Conservation (phyloP, 2,888 invertebrate genomes). For the Actias luna region DNA sequence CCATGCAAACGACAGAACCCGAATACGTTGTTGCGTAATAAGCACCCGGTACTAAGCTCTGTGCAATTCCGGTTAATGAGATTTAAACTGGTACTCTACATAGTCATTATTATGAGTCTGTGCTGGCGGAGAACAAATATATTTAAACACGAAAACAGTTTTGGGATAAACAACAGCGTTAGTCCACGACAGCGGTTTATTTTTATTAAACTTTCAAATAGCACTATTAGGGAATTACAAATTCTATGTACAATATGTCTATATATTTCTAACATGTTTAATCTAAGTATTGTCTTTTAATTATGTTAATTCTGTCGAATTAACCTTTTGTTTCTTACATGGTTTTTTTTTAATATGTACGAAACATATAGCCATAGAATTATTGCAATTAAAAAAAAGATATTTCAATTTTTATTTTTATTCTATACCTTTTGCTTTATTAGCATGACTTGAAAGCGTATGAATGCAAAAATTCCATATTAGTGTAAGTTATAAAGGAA, state of each 20-base stretch:
- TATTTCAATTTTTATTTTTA: not conserved
- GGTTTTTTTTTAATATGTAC: not conserved
- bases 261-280: not conserved
- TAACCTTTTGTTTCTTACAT: not conserved
- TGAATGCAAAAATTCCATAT: not conserved
- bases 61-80: constrained; percentile 57
- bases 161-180: constrained; percentile 23
- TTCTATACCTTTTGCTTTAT: not conserved
- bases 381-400: not conserved
- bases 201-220: constrained; percentile 3
- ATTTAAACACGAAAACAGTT: constrained; percentile 37
- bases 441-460: not conserved
- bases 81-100: constrained; percentile 58
- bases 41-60: constrained; percentile 39
- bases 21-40: constrained; percentile 53
- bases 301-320: not conserved
- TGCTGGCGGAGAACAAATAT: constrained; percentile 34
- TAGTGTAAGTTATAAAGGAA: not conserved
- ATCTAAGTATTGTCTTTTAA: not conserved
- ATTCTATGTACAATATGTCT: not conserved
- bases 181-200: constrained; percentile 7
- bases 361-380: not conserved
- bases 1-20: constrained; percentile 63
- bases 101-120: constrained; percentile 5
- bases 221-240: not conserved